These are phyloP conservation scores for Ephydatia muelleri DNA, from an alignment of 37 sponge, comb jelly and placozoan genomes.

Conservation along the genomic window DNA sequence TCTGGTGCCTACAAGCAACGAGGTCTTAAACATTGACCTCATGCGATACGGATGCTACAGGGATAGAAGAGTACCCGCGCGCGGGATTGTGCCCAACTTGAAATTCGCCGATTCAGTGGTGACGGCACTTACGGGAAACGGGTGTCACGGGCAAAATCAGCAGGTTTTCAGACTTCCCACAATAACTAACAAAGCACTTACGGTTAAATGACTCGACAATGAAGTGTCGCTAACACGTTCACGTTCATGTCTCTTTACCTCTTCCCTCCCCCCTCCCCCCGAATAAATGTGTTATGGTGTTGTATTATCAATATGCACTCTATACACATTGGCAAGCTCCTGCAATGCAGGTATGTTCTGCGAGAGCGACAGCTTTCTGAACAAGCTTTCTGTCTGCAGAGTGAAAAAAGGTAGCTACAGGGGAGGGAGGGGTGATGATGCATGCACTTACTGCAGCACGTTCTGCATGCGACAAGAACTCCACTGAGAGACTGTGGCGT, in stretches of 20 bases:
- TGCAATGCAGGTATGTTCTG: background rate
- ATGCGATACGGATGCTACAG: slow-evolving; percentile 36
- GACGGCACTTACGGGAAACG: too few relatives aligned
- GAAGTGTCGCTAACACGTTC: too few relatives aligned
- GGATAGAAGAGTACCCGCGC: slow-evolving; percentile 8
- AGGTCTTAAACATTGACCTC: background rate
- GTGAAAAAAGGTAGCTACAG: too few relatives aligned
- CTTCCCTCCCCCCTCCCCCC: slow-evolving; percentile 31
- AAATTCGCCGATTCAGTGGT: too few relatives aligned
- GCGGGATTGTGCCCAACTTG: slow-evolving; percentile 4
- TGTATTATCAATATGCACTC: background rate
- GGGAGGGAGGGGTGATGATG: too few relatives aligned
- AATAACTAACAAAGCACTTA: too few relatives aligned
- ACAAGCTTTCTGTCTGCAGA: background rate
- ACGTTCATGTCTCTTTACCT: too few relatives aligned
- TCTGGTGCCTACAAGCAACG: background rate
- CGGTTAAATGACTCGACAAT: too few relatives aligned
- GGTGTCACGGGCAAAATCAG: too few relatives aligned
- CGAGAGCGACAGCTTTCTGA: background rate
- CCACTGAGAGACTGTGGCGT: slow-evolving; percentile 51
- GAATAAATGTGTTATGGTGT: background rate
- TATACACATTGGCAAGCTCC: background rate
- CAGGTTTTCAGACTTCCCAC: too few relatives aligned
- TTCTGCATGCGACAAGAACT: slow-evolving; percentile 29
- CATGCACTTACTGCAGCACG: slow-evolving; percentile 15